Percentiles rank a stretch among this genome's conserved stretches.
Conservation (phyloP, 2,888 invertebrate species). For the Helleia helle region DNA sequence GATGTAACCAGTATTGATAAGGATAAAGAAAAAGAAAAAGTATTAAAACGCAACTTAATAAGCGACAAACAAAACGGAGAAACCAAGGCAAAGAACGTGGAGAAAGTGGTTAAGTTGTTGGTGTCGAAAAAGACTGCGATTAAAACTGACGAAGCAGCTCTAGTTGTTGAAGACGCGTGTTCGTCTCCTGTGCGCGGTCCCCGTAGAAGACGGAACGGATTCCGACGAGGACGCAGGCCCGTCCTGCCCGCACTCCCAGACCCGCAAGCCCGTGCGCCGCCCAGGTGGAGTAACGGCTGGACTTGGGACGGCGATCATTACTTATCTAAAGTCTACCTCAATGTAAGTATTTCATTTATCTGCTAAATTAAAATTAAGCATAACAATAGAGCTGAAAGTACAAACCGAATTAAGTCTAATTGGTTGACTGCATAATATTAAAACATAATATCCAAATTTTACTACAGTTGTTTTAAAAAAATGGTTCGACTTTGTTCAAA, state of each 20-base stretch:
- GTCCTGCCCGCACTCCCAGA: slow-evolving; percentile 26
- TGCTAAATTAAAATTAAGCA: no score
- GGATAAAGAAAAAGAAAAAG: slow-evolving; percentile 22
- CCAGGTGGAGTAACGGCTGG: slow-evolving; percentile 93
- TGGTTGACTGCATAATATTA: no score
- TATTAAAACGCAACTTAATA: slow-evolving; percentile 42
- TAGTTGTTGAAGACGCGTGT: slow-evolving; percentile 43
- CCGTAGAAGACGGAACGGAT: slow-evolving; percentile 32
- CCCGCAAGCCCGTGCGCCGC: slow-evolving; percentile 36
- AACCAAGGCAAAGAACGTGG: slow-evolving; percentile 50
- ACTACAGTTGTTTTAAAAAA: no score
- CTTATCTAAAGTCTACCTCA: slow-evolving; percentile 88
- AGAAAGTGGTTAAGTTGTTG: slow-evolving; percentile 57
- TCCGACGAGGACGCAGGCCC: slow-evolving; percentile 26
- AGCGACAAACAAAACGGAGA: slow-evolving; percentile 34
- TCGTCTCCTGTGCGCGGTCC: slow-evolving; percentile 26
- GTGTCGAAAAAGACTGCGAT: slow-evolving; percentile 60
- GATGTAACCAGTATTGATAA: slow-evolving; percentile 16
- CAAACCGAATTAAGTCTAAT: no score
- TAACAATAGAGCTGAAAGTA: no score
- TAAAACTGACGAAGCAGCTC: slow-evolving; percentile 52
- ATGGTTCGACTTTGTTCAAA: no score
- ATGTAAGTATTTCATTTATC: slow-evolving; percentile 76
- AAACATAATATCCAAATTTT: no score
- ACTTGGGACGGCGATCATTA: slow-evolving; percentile 90